Percentiles rank a stretch among this genome's conserved stretches.
Evolutionary conservation across 2,888 invertebrate species (phyloP).

Genomic region (Agapostemon virescens): DNA sequence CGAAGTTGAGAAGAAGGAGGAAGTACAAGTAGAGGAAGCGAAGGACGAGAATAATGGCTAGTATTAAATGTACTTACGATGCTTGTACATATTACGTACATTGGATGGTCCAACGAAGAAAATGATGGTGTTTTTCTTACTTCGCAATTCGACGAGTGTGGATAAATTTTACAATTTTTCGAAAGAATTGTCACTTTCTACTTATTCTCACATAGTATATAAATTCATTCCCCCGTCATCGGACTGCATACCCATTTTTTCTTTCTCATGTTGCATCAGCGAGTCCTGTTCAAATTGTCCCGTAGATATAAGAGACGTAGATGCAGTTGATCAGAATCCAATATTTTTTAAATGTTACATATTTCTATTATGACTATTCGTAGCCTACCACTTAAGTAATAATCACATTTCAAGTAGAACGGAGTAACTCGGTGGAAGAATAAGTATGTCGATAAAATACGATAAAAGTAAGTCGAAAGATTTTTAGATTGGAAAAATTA

Average conservation of each 20-base stretch:
- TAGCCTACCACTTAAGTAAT: conserved; percentile 38
- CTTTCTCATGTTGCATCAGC: conserved; percentile 39
- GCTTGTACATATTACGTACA: conserved; percentile 63
- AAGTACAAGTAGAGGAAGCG: conserved; percentile 60
- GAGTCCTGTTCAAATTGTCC: conserved; percentile 13
- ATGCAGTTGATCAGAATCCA: conserved; percentile 34
- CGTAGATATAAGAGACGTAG: conserved; percentile 29
- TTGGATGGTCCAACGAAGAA: conserved; percentile 57
- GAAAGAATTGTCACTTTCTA: conserved; percentile 47
- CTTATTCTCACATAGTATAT: conserved; percentile 38
- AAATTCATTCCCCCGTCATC: conserved; percentile 49
- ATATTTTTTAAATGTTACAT: conserved; percentile 55
- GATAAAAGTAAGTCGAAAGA: conserved; percentile 21
- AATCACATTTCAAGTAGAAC: conserved; percentile 29
- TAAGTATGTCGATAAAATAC: conserved; percentile 30
- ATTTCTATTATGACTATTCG: conserved; percentile 41
- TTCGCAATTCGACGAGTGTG: conserved; percentile 41
- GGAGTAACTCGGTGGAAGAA: conserved; percentile 15
- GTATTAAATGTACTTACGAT: conserved; percentile 61
- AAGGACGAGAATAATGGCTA: conserved; percentile 76
- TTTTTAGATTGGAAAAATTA: conserved; percentile 19
- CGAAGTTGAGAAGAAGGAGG: conserved; percentile 62
- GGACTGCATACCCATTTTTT: conserved; percentile 37
- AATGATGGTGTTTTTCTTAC: conserved; percentile 51
- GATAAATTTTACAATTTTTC: conserved; percentile 53